phyloP scores from a whole-genome alignment of 2,797 vertebrate species.

The Karalla daura region DNA sequence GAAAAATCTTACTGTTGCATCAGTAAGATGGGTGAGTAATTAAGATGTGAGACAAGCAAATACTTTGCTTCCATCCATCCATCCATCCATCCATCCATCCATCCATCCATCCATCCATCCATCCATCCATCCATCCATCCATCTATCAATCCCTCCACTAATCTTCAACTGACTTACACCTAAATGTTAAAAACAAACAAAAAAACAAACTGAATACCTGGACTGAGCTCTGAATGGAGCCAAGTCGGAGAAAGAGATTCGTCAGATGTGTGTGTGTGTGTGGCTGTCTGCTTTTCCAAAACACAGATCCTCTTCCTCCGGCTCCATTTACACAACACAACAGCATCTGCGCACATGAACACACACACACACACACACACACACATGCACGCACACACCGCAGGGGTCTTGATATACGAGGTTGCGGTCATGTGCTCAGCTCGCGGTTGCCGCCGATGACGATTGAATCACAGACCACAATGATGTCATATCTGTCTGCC shows the following conservation, averaged over 20 bases:
- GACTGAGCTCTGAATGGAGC: not conserved
- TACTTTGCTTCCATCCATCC: too few relatives aligned
- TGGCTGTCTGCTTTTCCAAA: conserved; percentile 31
- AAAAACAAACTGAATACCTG: too few relatives aligned
- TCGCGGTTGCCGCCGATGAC: conserved; percentile 51
- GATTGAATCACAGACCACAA: conserved; percentile 63
- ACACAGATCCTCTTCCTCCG: conserved; percentile 9
- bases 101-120: too few relatives aligned
- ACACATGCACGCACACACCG: conserved; percentile 29
- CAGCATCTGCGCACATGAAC: not conserved
- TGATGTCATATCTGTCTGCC: conserved; percentile 77
- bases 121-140: too few relatives aligned
- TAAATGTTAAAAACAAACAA: not conserved
- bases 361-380: conserved; percentile 30
- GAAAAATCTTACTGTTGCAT: too few relatives aligned
- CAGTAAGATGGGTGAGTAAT: too few relatives aligned
- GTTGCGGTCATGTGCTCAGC: conserved; percentile 52
- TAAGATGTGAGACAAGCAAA: too few relatives aligned
- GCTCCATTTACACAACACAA: conserved; percentile 17
- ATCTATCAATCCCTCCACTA: too few relatives aligned
- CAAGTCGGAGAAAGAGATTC: not conserved
- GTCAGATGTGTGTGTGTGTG: conserved; percentile 4
- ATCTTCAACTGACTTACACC: too few relatives aligned
- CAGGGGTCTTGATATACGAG: conserved; percentile 64
- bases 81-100: too few relatives aligned